A percentile compares a stretch with the other conserved stretches of the same genome.
Conservation (phyloP, 2,797 vertebrate genomes). For the Nyctibius grandis region DNA sequence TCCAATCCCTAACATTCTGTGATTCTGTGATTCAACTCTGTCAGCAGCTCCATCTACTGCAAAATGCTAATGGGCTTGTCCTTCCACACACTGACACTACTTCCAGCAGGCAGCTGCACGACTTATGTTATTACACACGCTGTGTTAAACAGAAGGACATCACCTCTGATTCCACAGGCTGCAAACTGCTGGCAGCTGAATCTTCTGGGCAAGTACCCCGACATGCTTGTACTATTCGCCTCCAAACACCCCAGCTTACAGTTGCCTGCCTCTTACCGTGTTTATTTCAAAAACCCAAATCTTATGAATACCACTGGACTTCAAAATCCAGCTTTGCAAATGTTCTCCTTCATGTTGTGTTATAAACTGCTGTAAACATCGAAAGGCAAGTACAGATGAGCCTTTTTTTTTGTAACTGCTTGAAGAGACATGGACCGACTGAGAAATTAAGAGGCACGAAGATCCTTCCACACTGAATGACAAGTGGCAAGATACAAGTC, state of each 20-base stretch:
- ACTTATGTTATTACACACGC: accelerated
- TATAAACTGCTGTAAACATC: neutral
- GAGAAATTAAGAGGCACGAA: neutral
- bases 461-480: neutral
- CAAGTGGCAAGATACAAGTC: neutral
- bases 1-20: too few species aligned
- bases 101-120: neutral
- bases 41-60: neutral
- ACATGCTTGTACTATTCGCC: neutral
- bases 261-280: neutral
- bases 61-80: neutral
- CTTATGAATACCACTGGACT: neutral
- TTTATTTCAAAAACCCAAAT: neutral
- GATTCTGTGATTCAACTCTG: neutral
- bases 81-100: neutral
- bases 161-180: neutral
- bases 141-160: neutral
- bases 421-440: neutral
- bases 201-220: neutral
- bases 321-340: neutral
- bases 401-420: neutral
- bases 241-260: neutral
- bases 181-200: neutral
- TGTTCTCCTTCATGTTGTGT: neutral
- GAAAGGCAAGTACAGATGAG: neutral